Conservation (phyloP, 2,888 invertebrate genomes). For the Uropetala carovei region DNA sequence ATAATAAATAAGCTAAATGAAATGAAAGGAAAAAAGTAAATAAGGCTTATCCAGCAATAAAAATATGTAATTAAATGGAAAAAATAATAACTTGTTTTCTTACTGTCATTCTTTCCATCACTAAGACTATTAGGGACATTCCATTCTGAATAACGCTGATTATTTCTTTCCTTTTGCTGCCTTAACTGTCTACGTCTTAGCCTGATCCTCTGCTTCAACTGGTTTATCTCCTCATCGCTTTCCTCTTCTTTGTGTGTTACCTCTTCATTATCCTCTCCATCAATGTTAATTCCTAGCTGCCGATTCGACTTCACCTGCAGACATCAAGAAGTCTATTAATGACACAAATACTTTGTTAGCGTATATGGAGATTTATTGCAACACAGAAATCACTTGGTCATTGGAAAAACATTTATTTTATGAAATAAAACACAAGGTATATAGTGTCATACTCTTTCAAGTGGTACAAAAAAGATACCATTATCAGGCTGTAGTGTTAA, state of each 20-base stretch:
- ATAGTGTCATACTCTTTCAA: no score
- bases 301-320: conserved; percentile 78
- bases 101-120: conserved; percentile 77
- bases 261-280: conserved; percentile 75
- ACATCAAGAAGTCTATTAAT: no score
- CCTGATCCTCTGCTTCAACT: conserved; percentile 81
- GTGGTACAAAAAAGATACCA: no score
- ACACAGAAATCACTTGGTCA: no score
- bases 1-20: no score
- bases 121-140: conserved; percentile 67
- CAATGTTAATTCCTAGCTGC: conserved; percentile 73
- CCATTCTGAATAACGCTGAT: background rate
- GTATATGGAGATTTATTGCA: no score
- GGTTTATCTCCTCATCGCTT: conserved; percentile 82
- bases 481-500: no score
- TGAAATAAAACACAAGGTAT: no score
- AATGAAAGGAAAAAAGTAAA: no score
- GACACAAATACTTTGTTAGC: no score
- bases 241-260: conserved; percentile 74
- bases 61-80: conserved; percentile 44
- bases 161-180: conserved; percentile 76
- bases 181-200: conserved; percentile 75
- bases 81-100: conserved; percentile 68
- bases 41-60: no score
- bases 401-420: no score